phyloP scores from a whole-genome alignment of 1,140 invertebrate genomes.

The Melipona quadrifasciata region DNA sequence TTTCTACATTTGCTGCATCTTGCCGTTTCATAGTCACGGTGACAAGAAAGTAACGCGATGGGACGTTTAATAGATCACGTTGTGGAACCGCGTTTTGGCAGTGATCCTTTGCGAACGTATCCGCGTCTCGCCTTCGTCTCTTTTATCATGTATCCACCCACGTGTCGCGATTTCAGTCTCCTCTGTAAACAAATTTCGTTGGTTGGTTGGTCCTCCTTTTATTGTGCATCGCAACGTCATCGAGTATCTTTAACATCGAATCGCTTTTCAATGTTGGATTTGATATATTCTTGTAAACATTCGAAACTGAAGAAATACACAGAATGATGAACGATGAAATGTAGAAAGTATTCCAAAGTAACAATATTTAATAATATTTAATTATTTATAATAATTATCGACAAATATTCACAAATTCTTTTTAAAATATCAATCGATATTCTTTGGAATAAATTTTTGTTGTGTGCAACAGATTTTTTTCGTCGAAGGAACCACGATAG shows the following conservation, averaged over 20 bases:
- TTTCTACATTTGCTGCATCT: not conserved
- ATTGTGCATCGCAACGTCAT: not conserved
- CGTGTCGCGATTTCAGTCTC: conserved; percentile 4
- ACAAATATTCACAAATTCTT: too few relatives aligned
- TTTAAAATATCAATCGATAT: too few relatives aligned
- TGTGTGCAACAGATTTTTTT: too few relatives aligned
- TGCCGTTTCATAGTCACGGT: not conserved
- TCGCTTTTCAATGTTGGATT: not conserved
- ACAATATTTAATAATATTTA: too few relatives aligned
- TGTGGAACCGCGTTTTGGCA: conserved; percentile 2
- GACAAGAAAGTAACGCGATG: conserved; percentile 10
- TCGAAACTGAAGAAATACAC: too few relatives aligned
- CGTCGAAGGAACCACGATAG: too few relatives aligned
- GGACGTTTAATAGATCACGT: not conserved
- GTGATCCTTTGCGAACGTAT: not conserved
- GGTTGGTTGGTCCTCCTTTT: not conserved
- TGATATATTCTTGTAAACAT: not conserved
- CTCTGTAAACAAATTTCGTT: not conserved
- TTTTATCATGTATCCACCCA: not conserved
- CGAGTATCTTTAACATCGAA: not conserved
- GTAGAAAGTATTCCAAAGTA: too few relatives aligned
- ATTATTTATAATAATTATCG: too few relatives aligned
- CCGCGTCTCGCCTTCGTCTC: not conserved
- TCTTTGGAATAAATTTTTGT: too few relatives aligned
- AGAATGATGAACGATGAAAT: too few relatives aligned